Evolutionary conservation across 2,888 invertebrate genomes (phyloP), one percentile per base, ranked within the genome.

Genomic region (Sarcophaga caerulescens): DNA sequence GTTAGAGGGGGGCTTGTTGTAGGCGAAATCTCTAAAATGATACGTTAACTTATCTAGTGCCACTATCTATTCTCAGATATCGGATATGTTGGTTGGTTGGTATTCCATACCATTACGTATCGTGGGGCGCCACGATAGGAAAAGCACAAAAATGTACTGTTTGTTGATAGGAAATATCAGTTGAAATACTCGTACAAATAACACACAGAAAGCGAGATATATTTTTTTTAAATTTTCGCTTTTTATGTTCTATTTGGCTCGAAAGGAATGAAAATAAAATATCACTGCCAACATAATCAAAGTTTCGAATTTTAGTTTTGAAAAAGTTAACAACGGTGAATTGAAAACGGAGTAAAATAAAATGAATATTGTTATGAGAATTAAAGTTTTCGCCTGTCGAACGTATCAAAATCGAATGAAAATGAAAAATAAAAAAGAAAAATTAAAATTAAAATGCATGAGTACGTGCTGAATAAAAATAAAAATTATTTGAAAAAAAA

Each of bases 1-100:
- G 35, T 35, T 8, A 35, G 10, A 35, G 59, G 71, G 77, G 80
- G 85, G 79, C 80, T 85, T 84, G 89, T 82, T 84, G 73, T 77
- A 73, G 79, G 81, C 90, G 90, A 92, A 93, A 93, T 93, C 93
- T 92, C 90, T 90, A 90, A 90, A 92, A 92, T 91, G 93, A 93
- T 93, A 93, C 92, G 93, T 93, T 93, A 93, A 93, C 93, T 93
- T 93, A 93, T 93, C 93, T 93, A 92, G 91, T 92, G 90, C 90
- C 92, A 93, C 92, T 93, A 93, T 93, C 93, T 93, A 92, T 92
- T 92, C 90, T 92, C 91, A 93, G 93, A 93, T 93, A 93, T 93
- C 92, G 92, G 92, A 92, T 92, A 92, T 92, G 90, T 89, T 90
- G 52, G 52, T 89, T 90, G 52, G 52, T 52, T 52, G 87, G 47